Evolutionary conservation across 2,888 invertebrate genomes (phyloP).

Genomic region (Mantis religiosa): DNA sequence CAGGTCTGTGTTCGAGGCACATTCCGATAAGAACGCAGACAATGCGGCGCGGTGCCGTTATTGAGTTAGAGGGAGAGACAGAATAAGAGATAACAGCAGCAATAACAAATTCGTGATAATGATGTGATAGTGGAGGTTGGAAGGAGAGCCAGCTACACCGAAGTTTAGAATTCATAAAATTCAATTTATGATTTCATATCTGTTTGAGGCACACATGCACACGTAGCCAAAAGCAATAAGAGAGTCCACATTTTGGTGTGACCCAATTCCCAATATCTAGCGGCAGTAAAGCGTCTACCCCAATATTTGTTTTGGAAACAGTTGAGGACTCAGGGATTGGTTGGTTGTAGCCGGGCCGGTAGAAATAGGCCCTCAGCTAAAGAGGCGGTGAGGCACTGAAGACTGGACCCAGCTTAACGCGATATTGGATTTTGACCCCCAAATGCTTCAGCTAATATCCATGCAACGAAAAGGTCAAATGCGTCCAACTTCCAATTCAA

Average conservation of each 20-base stretch:
- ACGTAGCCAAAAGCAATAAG: not conserved
- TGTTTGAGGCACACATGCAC: not conserved
- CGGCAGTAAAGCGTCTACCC: not conserved
- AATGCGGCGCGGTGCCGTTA: not conserved
- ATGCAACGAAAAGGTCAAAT: conserved; percentile 2
- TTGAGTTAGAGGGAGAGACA: not conserved
- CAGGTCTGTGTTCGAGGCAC: not conserved
- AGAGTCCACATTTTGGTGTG: not conserved
- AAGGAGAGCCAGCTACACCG: not conserved
- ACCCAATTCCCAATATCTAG: not conserved
- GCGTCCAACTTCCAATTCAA: not conserved
- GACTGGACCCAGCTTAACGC: not conserved
- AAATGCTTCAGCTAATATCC: not conserved
- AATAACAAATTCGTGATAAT: not conserved
- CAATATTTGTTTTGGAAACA: not conserved
- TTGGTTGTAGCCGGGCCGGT: not conserved
- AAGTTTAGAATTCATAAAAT: not conserved
- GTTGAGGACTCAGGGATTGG: not conserved
- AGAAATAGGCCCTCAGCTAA: not conserved
- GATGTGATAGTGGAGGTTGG: not conserved
- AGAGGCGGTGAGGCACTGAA: not conserved
- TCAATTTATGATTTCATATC: not conserved
- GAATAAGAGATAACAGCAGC: not conserved
- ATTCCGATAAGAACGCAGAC: not conserved
- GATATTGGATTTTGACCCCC: conserved; percentile 6